These are phyloP conservation scores for Dendroctonus ponderosae DNA, from an alignment of 1,140 invertebrate species.

Conservation along the genomic window DNA sequence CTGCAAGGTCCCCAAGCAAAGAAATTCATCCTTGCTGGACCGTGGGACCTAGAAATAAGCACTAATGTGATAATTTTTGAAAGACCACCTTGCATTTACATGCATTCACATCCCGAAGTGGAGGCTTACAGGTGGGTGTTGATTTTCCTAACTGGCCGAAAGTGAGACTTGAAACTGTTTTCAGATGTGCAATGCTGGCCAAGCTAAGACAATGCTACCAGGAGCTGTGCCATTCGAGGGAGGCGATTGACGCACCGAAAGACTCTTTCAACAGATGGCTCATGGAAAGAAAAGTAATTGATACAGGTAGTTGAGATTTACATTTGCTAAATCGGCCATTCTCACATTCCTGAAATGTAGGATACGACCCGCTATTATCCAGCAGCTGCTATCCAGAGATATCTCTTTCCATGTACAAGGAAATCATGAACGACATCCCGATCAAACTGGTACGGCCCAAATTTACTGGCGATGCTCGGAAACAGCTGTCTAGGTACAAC, in stretches of 20 bases:
- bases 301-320: conserved; percentile 54
- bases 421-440: conserved; percentile 98
- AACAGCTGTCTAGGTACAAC: conserved; percentile 78
- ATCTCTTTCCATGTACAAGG: conserved; percentile 91
- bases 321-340: not conserved
- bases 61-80: conserved; percentile 95
- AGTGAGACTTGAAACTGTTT: not conserved
- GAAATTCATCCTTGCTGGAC: conserved; percentile 83
- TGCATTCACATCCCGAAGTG: conserved; percentile 91
- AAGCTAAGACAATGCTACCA: conserved; percentile 90
- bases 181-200: conserved; percentile 66
- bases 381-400: conserved; percentile 90
- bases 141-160: no score
- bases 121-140: conserved; percentile 66
- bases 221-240: conserved; percentile 89
- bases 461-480: conserved; percentile 93
- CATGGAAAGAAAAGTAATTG: conserved; percentile 91
- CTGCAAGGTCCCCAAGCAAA: conserved; percentile 69
- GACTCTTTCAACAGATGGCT: conserved; percentile 97
- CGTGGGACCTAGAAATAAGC: conserved; percentile 92
- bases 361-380: conserved; percentile 85
- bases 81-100: conserved; percentile 74
- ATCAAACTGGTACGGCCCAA: conserved; percentile 93
- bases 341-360: conserved; percentile 46
- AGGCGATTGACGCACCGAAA: conserved; percentile 91